Percentiles rank a stretch among this genome's conserved stretches.
These are phyloP conservation scores for Gymnopithys bicolor DNA, from an alignment of 2,797 vertebrate genomes.

Conservation along the genomic window DNA sequence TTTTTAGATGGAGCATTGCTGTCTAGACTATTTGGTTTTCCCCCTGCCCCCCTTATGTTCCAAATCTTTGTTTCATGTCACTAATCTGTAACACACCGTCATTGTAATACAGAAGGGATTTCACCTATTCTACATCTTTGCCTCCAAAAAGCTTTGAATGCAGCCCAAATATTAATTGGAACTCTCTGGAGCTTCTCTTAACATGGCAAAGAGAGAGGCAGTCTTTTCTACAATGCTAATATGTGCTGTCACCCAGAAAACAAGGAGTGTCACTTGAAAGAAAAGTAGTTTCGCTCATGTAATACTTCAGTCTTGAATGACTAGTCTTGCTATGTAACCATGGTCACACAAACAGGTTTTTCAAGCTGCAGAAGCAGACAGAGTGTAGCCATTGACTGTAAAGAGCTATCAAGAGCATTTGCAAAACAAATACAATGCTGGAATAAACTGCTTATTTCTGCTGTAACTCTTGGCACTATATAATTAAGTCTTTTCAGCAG, in stretches of 20 bases:
- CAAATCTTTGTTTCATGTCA: background rate
- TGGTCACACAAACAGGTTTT: slow-evolving; percentile 89
- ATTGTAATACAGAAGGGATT: background rate
- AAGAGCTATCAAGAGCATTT: background rate
- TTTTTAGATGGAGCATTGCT: background rate
- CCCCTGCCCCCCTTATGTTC: fast-evolving
- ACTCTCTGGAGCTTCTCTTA: background rate
- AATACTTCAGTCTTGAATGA: slow-evolving; percentile 65
- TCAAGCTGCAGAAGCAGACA: slow-evolving; percentile 81
- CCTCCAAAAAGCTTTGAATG: slow-evolving; percentile 8
- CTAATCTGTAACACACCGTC: background rate
- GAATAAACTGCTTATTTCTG: slow-evolving; percentile 25
- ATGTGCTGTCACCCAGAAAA: slow-evolving; percentile 67
- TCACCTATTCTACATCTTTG: background rate
- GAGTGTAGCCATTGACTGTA: slow-evolving; percentile 4
- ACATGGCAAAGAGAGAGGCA: background rate
- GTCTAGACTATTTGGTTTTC: background rate
- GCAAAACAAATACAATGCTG: slow-evolving; percentile 42
- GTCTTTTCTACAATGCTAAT: slow-evolving; percentile 25
- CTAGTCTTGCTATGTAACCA: slow-evolving; percentile 80
- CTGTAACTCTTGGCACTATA: background rate
- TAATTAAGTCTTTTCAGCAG: slow-evolving; percentile 36
- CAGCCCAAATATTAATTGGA: background rate
- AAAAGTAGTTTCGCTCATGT: slow-evolving; percentile 66
- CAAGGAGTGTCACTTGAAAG: slow-evolving; percentile 72